Evolutionary conservation across 2,113 vertebrate genomes (phyloP).

Genomic region (Archocentrus centrarchus): DNA sequence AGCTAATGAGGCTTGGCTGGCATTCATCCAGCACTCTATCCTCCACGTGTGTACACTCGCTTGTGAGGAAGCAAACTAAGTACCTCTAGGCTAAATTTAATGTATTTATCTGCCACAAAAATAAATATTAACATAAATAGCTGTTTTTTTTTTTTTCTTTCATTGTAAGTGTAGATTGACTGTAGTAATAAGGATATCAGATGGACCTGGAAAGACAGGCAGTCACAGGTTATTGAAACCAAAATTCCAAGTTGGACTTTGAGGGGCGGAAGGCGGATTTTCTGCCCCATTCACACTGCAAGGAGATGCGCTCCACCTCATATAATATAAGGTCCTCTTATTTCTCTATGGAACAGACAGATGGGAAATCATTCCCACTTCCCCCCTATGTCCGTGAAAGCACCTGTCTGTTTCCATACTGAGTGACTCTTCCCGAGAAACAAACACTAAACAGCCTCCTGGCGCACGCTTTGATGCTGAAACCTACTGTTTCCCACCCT

Average conservation of each 20-base stretch:
- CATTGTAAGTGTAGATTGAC: background rate
- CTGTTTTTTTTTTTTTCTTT: background rate
- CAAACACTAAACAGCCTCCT: constrained; percentile 69
- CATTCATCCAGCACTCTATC: constrained; percentile 75
- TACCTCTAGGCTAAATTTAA: constrained; percentile 35
- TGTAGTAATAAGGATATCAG: background rate
- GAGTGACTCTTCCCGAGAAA: constrained; percentile 58
- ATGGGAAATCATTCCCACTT: constrained; percentile 75
- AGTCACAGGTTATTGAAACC: constrained; percentile 61
- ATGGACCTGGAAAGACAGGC: constrained; percentile 23
- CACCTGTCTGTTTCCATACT: constrained; percentile 74
- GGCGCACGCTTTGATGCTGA: constrained; percentile 66
- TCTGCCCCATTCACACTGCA: constrained; percentile 72
- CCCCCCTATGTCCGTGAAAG: constrained; percentile 65
- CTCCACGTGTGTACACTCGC: constrained; percentile 35
- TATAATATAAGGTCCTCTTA: constrained; percentile 60
- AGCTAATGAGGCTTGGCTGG: constrained; percentile 81
- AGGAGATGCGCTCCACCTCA: constrained; percentile 67
- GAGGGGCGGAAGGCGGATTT: constrained; percentile 68
- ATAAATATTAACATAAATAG: constrained; percentile 28
- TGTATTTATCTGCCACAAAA: constrained; percentile 47
- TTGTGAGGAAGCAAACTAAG: constrained; percentile 11
- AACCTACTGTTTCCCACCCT: constrained; percentile 50
- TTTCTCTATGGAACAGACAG: constrained; percentile 68
- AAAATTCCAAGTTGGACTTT: constrained; percentile 60